A percentile compares a stretch with the other conserved stretches of the same genome.
These are phyloP conservation scores for Corythornis madagascariensis DNA, from an alignment of 2,113 vertebrate species.

Conservation along the genomic window DNA sequence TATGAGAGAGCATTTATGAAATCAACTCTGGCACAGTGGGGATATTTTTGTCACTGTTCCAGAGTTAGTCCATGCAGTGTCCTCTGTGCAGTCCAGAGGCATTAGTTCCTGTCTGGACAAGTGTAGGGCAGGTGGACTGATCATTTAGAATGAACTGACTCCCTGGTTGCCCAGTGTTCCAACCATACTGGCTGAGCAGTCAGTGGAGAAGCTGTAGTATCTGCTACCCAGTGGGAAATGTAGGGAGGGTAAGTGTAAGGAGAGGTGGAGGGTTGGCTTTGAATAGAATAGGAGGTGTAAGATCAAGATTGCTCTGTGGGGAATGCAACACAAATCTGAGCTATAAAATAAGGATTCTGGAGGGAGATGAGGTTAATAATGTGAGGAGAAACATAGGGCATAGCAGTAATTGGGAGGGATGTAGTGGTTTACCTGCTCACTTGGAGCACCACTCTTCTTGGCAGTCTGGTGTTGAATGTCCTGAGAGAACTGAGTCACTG, in stretches of 20 bases:
- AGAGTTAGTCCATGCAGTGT: neutral
- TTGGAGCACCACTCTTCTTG: neutral
- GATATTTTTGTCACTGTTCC: neutral
- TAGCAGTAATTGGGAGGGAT: neutral
- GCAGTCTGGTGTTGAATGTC: neutral
- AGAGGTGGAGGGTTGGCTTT: neutral
- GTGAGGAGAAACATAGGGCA: neutral
- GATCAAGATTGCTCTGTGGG: neutral
- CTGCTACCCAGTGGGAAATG: neutral
- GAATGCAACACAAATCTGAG: neutral
- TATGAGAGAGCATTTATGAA: neutral
- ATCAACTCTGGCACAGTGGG: neutral
- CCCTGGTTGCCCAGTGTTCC: neutral
- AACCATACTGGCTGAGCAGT: neutral
- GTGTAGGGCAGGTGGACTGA: neutral
- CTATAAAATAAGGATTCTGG: neutral
- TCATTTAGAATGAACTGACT: neutral
- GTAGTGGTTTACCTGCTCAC: neutral
- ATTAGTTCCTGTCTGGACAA: neutral
- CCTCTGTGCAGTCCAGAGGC: neutral
- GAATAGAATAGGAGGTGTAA: neutral
- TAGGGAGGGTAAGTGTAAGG: neutral
- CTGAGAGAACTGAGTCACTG: neutral
- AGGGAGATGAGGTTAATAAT: neutral
- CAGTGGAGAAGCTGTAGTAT: neutral